These are phyloP conservation scores for Pandion haliaetus DNA, from an alignment of 2,113 vertebrate genomes.

Conservation along the genomic window DNA sequence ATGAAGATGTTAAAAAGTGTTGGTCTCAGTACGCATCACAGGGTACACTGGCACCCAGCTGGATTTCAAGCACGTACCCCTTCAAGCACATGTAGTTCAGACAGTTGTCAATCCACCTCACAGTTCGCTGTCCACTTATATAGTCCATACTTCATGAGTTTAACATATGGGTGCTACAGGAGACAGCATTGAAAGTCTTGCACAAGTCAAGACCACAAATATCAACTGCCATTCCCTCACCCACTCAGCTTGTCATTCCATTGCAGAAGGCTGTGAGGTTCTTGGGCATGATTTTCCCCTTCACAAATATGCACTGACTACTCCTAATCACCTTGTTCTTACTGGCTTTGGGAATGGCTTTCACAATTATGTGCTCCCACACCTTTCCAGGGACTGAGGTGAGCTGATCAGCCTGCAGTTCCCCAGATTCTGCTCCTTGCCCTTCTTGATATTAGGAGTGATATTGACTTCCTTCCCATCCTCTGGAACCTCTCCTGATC, in stretches of 20 bases:
- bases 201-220: neutral
- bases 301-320: neutral
- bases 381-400: neutral
- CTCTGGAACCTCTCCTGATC: neutral
- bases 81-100: neutral
- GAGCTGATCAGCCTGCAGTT: neutral
- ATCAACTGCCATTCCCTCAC: neutral
- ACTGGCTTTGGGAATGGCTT: neutral
- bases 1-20: neutral
- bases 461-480: neutral
- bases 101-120: neutral
- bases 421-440: neutral
- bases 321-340: neutral
- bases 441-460: neutral
- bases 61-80: too few species aligned
- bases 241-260: neutral
- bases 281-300: neutral
- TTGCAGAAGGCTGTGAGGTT: neutral
- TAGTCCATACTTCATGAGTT: neutral
- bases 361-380: neutral
- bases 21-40: neutral
- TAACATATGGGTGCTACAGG: neutral
- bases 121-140: neutral
- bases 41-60: neutral
- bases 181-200: neutral